Evolutionary conservation across 2,888 invertebrate genomes (phyloP).

Genomic region (Lobophora halterata): DNA sequence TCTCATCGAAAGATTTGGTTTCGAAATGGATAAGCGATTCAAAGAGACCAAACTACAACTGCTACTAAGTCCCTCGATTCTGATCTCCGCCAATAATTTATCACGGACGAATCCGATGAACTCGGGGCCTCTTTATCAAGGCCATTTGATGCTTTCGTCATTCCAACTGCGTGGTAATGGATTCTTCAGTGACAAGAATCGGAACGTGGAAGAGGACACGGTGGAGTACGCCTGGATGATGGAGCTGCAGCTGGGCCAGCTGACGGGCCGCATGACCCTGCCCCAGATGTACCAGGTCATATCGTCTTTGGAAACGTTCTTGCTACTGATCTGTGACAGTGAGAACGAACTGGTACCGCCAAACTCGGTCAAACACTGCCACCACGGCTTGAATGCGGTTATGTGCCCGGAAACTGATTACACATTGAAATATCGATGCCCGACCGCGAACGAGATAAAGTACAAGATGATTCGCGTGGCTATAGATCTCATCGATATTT

Average conservation of each 20-base stretch:
- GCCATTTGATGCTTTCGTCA: slow-evolving; percentile 91
- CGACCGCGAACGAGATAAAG: slow-evolving; percentile 91
- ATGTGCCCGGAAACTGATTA: slow-evolving; percentile 86
- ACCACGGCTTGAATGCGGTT: slow-evolving; percentile 87
- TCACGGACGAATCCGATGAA: slow-evolving; percentile 80
- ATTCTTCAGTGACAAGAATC: slow-evolving; percentile 96
- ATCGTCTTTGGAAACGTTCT: slow-evolving; percentile 93
- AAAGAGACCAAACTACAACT: slow-evolving; percentile 95
- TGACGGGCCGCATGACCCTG: slow-evolving; percentile 94
- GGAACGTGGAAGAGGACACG: slow-evolving; percentile 95
- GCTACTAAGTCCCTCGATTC: slow-evolving; percentile 91
- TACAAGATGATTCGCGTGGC: slow-evolving; percentile 95
- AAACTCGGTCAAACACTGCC: slow-evolving; percentile 87
- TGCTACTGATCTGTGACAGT: slow-evolving; percentile 90
- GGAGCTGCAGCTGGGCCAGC: slow-evolving; percentile 95
- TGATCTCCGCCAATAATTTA: slow-evolving; percentile 88
- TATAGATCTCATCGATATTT: slow-evolving; percentile 93
- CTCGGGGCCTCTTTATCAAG: slow-evolving; percentile 84
- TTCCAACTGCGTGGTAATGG: slow-evolving; percentile 96
- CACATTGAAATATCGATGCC: slow-evolving; percentile 87
- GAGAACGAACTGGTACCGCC: slow-evolving; percentile 95
- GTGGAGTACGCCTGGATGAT: slow-evolving; percentile 98
- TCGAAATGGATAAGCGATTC: slow-evolving; percentile 98
- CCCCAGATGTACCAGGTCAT: slow-evolving; percentile 94
- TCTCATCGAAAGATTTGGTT: slow-evolving; percentile 93